These are phyloP conservation scores for Microplitis mediator DNA, from an alignment of 1,140 invertebrate species.

Conservation along the genomic window DNA sequence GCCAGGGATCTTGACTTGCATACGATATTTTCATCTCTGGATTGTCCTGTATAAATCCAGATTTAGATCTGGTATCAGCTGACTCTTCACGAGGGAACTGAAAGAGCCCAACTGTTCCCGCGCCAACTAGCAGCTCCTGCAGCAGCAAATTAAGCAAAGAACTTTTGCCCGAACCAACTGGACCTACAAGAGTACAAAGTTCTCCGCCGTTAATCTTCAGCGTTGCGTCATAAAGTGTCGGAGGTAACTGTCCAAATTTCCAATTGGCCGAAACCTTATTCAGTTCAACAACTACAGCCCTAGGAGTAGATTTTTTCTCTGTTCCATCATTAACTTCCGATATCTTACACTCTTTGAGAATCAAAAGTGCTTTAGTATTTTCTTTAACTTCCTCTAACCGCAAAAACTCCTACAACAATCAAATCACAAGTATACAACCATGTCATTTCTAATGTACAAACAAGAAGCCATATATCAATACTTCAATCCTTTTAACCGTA, in stretches of 20 bases:
- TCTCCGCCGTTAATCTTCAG: constrained; percentile 69
- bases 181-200: constrained; percentile 76
- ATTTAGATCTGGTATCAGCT: background rate
- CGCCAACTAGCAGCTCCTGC: constrained; percentile 70
- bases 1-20: constrained; percentile 78
- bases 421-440: no score
- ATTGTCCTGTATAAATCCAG: constrained; percentile 40
- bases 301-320: background rate
- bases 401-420: no score
- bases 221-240: constrained; percentile 67
- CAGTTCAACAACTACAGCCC: background rate
- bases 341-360: background rate
- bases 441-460: no score
- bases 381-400: no score
- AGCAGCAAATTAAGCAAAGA: constrained; percentile 76
- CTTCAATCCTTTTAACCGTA: no score
- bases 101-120: constrained; percentile 67
- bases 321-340: background rate
- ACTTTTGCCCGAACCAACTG: constrained; percentile 81
- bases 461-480: no score
- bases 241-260: constrained; percentile 47
- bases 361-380: background rate
- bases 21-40: constrained; percentile 71
- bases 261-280: constrained; percentile 55
- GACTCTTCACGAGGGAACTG: constrained; percentile 43